Base-by-base conservation (phyloP, 2,113 vertebrate species). In the Carlito syrichta region DNA sequence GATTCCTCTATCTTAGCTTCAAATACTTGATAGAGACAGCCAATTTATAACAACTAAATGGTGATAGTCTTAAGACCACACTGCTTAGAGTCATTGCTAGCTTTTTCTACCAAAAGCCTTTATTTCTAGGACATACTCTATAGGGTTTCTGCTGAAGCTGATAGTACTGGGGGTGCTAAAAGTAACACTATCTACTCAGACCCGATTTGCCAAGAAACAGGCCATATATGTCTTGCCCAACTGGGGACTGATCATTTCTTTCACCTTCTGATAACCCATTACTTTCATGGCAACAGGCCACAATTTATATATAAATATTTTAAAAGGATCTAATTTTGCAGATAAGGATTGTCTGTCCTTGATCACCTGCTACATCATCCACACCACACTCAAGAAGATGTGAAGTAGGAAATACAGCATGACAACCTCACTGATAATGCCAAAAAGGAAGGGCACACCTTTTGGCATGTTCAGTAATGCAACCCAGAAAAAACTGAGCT, bases 211-310 rank as follows among this genome's bases (percentile, higher is more conserved):
- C 25, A 78, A 92, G 85, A 93, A 91, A 88, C 0, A 58, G 77
- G 78, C 20, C n/a, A 73, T 54, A 19, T 54, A 71, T 35, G 19
- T 77, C 45, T 48, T 82, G 35, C 48, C 30, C 93, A 54, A 79
- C 23, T 63, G 79, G 23, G 22, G 27, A 83, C 27, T 68, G 38
- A 76, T 62, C 10, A 27, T 50, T 86, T 87, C 20, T 86, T 66
- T 68, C 68, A 86, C 38, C 40, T 91, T 91, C 54, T 91, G 74
- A 94, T 22, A 84, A 89, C 38, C 11, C 54, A 60, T 66, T 92
- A 85, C 69, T 92, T 94, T 81, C 30, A 89, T 62, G 56, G 63
- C 54, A 96, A 91, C 5, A 94, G 50, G 62, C 22, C 8, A 94
- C 13, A 78, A 76, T 50, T 27, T 79, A 35, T 58, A 50, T 77